Evolutionary conservation across 2,888 invertebrate genomes (phyloP), one percentile per base, ranked within the genome.

Genomic region (Caenorhabditis drosophilae): DNA sequence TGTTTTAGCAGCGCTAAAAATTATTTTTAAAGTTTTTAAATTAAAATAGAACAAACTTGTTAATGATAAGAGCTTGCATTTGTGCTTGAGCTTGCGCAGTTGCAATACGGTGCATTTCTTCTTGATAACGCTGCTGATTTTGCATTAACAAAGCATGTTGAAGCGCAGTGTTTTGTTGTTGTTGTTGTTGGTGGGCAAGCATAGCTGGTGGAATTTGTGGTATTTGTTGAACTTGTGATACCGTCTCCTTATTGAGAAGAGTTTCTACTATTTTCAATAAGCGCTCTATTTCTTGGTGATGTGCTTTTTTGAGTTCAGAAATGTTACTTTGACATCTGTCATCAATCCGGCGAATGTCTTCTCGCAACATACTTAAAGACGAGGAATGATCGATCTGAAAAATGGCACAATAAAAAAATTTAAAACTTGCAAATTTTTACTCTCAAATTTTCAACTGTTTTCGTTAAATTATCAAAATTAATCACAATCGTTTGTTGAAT

Each of bases 271-370:
- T 57, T 18, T 70, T 57, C 34, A 60, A 58, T 16, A 70, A 63
- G n/a, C 67, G 51, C 7, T 70, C 66, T 11, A 67, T 25, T 38
- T 73, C 73, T 47, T 68, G 66, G n/a, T 46, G 51, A 49, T 73
- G 67, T 20, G 48, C 22, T 3, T 22, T 16, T 2, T 42, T 50
- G 12, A 55, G 11, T 22, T 64, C 69, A 15, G 57, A 55, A 2
- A 51, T 22, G 41, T 69, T 56, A 23, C 49, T 59, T 40, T 50
- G 45, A 22, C 46, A 31, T 9, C 51, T 53, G 38, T 56, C 70
- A 9, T 49, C 68, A 15, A 44, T 64, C 47, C 49, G 55, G 0
- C 66, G 59, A 15, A 64, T 25, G n/a, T 63, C 70, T 38, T 66
- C 62, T 11, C 70, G 57, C 3, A 70, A 47, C 16, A 52, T 55